Evolutionary conservation across 2,888 invertebrate genomes (phyloP).

Genomic region (Trichacis sp.): DNA sequence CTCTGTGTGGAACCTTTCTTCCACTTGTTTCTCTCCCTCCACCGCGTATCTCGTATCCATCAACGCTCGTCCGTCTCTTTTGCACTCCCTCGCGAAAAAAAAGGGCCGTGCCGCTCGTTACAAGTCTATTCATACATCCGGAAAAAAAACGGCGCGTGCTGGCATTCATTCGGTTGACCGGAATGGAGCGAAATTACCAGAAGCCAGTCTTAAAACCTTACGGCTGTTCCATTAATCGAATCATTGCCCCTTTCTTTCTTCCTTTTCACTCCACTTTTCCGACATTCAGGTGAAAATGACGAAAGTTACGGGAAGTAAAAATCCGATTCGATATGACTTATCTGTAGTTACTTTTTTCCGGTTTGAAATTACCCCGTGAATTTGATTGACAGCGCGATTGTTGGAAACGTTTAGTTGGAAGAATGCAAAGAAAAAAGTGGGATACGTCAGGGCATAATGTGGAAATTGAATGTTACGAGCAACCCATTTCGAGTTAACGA

Average conservation of each 20-base stretch:
- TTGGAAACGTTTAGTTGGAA: too few species aligned
- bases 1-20: conserved; percentile 38
- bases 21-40: conserved; percentile 38
- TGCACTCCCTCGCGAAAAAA: conserved; percentile 43
- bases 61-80: conserved; percentile 22
- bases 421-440: too few species aligned
- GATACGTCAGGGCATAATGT: too few species aligned
- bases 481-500: neutral
- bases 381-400: too few species aligned
- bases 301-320: neutral
- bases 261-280: neutral
- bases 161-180: conserved; percentile 67
- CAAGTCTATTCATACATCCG: conserved; percentile 68
- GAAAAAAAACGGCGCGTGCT: conserved; percentile 65
- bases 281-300: neutral
- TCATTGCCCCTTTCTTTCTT: conserved; percentile 17
- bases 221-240: conserved; percentile 62
- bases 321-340: too few species aligned
- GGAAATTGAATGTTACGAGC: neutral
- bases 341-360: too few species aligned
- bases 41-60: conserved; percentile 25
- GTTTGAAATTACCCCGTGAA: too few species aligned
- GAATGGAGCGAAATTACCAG: conserved; percentile 52
- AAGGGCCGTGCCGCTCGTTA: conserved; percentile 60
- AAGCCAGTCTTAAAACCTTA: conserved; percentile 56